A percentile compares a stretch with the other conserved stretches of the same genome.
Conservation (phyloP, 2,888 invertebrate species). For the Tetragonisca angustula region DNA sequence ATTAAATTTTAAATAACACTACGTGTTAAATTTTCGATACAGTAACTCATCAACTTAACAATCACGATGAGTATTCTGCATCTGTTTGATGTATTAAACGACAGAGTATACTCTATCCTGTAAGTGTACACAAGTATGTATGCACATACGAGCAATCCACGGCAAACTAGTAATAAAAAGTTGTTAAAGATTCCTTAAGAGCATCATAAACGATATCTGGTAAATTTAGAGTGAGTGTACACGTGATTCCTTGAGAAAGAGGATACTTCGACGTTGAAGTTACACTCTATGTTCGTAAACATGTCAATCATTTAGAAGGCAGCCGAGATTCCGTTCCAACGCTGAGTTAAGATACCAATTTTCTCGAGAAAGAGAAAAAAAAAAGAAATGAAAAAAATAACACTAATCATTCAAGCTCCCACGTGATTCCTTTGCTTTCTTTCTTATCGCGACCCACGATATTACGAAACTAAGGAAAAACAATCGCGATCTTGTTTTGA, state of each 20-base stretch:
- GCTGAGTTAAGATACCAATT: constrained; percentile 7
- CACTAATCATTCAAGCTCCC: not conserved
- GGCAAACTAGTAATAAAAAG: constrained; percentile 8
- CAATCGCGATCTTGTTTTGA: too few species aligned
- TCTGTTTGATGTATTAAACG: not conserved
- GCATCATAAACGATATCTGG: constrained; percentile 7
- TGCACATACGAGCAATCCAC: constrained; percentile 4
- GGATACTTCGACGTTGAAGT: constrained; percentile 48
- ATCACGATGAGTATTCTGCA: not conserved
- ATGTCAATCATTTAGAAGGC: constrained; percentile 72
- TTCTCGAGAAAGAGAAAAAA: constrained; percentile 11
- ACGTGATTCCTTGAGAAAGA: constrained; percentile 38
- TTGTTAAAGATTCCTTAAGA: constrained; percentile 1
- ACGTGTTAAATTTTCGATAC: not conserved
- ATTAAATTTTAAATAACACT: too few species aligned
- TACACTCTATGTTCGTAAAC: constrained; percentile 66
- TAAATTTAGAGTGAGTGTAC: not conserved
- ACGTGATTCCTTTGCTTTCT: not conserved
- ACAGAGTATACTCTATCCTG: not conserved
- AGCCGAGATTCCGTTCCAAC: constrained; percentile 27
- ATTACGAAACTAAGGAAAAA: not conserved
- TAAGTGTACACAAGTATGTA: not conserved
- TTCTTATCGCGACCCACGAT: not conserved
- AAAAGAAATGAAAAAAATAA: not conserved
- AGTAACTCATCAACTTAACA: not conserved